phyloP scores from a whole-genome alignment of 2,888 invertebrate genomes.

The Hirtodrosophila cameraria region DNA sequence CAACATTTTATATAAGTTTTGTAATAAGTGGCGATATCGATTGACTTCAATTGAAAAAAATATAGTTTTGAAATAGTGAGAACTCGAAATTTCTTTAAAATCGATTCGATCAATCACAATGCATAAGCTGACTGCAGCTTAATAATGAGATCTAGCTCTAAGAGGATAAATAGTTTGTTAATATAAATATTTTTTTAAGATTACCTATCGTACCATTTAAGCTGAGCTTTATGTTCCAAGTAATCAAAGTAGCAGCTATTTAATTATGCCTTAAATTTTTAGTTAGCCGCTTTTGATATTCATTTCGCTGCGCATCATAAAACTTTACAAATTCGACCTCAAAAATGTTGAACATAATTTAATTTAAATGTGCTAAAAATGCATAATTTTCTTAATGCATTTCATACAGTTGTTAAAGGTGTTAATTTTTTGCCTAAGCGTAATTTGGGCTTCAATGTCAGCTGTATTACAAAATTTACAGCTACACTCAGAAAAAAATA shows the following conservation, averaged over 20 bases:
- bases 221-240: slow-evolving; percentile 8
- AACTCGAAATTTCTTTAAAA: too few relatives aligned
- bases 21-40: too few relatives aligned
- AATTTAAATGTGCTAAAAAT: slow-evolving; percentile 59
- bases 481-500: too few relatives aligned
- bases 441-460: slow-evolving; percentile 63
- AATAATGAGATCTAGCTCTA: slow-evolving; percentile 60
- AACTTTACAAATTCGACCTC: slow-evolving; percentile 61
- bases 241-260: slow-evolving; percentile 33
- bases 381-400: slow-evolving; percentile 37
- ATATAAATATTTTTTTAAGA: slow-evolving; percentile 15
- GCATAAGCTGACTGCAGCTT: slow-evolving; percentile 43
- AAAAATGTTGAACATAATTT: slow-evolving; percentile 22
- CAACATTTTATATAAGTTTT: too few relatives aligned
- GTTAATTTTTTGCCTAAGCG: slow-evolving; percentile 51
- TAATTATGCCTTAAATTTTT: slow-evolving; percentile 28
- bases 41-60: too few relatives aligned
- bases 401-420: slow-evolving; percentile 43
- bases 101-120: too few relatives aligned
- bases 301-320: slow-evolving; percentile 52
- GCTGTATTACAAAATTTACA: slow-evolving; percentile 39
- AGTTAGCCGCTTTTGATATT: slow-evolving; percentile 6
- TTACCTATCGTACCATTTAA: slow-evolving; percentile 12
- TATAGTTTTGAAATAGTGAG: too few relatives aligned
- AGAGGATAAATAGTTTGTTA: slow-evolving; percentile 37